Percentiles rank a stretch among this genome's conserved stretches.
These are phyloP conservation scores for Pituophis catenifer DNA, from an alignment of 2,113 vertebrate species.

Conservation along the genomic window DNA sequence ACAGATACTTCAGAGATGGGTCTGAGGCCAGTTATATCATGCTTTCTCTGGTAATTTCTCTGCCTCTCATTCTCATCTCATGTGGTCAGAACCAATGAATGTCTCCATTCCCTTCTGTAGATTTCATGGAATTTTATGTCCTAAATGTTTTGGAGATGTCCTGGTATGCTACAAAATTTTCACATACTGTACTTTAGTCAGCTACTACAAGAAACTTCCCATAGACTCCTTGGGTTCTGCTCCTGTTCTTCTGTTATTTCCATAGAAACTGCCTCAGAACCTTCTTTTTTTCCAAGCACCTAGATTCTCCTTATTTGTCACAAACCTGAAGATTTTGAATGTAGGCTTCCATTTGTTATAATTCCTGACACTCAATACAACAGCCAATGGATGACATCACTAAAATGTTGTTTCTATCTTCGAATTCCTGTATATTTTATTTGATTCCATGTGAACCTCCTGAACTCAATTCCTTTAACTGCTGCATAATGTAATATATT, in stretches of 20 bases:
- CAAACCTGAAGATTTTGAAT: too few species aligned
- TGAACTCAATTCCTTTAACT: not conserved
- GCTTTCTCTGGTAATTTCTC: not conserved
- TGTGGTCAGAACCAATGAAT: not conserved
- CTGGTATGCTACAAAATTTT: not conserved
- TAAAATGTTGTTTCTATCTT: not conserved
- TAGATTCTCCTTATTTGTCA: not conserved
- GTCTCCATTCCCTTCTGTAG: not conserved
- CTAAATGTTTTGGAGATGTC: not conserved
- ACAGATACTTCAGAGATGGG: not conserved
- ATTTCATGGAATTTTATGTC: not conserved
- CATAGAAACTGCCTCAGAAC: not conserved
- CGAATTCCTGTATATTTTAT: not conserved
- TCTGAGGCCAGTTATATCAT: not conserved
- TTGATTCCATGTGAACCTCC: not conserved
- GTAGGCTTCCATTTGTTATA: not conserved
- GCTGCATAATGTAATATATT: not conserved
- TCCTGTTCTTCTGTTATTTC: not conserved
- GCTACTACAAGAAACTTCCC: not conserved
- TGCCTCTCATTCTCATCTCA: not conserved
- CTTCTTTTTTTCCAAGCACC: not conserved
- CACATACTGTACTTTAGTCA: not conserved
- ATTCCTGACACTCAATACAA: not conserved
- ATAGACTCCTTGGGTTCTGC: not conserved
- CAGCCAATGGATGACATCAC: not conserved